phyloP scores from a whole-genome alignment of 2,797 vertebrate species.

The Yasuhikotakia modesta region DNA sequence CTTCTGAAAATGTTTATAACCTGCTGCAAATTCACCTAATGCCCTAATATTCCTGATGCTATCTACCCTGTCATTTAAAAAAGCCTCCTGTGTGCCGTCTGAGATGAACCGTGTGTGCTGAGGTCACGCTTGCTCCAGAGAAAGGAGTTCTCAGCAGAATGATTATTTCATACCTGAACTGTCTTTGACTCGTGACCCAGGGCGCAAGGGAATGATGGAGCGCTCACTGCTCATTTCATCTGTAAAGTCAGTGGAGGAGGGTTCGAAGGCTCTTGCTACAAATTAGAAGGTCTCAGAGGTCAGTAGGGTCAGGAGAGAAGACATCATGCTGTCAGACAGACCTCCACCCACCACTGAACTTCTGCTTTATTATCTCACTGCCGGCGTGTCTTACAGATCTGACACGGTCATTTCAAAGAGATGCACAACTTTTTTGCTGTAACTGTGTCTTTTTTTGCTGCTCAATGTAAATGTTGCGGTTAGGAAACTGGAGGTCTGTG shows the following conservation, averaged over 20 bases:
- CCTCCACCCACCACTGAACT: neutral
- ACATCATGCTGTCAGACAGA: neutral
- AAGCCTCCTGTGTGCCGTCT: neutral
- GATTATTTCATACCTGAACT: constrained; percentile 50
- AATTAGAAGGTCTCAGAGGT: neutral
- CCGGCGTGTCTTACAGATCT: neutral
- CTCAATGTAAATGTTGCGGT: too few species aligned
- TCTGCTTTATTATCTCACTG: neutral
- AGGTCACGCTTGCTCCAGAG: neutral
- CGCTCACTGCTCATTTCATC: neutral
- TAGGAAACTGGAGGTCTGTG: too few species aligned
- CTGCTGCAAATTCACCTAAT: neutral
- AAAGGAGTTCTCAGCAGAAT: too few species aligned
- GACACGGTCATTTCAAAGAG: too few species aligned
- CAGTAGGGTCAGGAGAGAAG: neutral
- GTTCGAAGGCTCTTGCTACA: neutral
- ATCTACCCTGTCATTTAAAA: neutral
- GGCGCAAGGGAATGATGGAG: neutral
- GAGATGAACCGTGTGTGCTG: neutral
- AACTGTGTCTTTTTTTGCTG: too few species aligned
- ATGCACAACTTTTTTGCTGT: too few species aligned
- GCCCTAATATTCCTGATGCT: neutral
- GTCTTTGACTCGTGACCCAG: constrained; percentile 10
- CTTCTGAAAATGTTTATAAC: too few species aligned
- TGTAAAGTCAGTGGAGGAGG: neutral